Conservation (phyloP, 2,113 vertebrate genomes). For the Stegastes partitus region DNA sequence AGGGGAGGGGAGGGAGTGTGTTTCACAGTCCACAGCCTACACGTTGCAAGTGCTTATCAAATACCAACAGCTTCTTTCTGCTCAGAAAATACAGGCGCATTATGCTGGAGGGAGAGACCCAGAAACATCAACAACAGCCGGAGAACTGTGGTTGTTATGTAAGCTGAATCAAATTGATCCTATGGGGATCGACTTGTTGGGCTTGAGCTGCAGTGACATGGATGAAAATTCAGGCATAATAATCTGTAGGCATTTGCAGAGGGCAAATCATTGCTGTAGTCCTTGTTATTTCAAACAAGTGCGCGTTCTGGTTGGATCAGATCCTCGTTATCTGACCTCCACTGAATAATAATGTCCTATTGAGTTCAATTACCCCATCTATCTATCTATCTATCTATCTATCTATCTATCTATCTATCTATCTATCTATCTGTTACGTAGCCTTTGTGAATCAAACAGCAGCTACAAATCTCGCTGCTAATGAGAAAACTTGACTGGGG, state of each 20-base stretch:
- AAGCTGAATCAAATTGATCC: conserved; percentile 70
- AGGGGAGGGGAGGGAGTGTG: conserved; percentile 15
- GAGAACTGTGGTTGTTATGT: conserved; percentile 57
- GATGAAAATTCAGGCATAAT: conserved; percentile 48
- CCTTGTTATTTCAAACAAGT: neutral
- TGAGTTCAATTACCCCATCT: conserved; percentile 1
- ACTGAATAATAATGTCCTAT: neutral
- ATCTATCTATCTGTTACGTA: neutral
- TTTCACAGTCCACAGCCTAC: conserved; percentile 47
- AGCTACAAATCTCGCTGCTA: conserved; percentile 6
- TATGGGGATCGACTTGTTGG: conserved; percentile 58
- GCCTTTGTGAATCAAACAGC: neutral
- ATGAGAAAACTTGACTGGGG: conserved; percentile 19
- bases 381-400: neutral
- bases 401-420: neutral
- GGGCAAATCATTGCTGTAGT: conserved; percentile 15
- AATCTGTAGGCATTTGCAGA: conserved; percentile 38
- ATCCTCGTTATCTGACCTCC: neutral
- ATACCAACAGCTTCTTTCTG: conserved; percentile 59
- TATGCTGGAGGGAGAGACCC: conserved; percentile 62
- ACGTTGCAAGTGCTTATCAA: conserved; percentile 67
- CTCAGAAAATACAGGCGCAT: conserved; percentile 45
- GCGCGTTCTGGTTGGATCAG: neutral
- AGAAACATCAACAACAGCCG: conserved; percentile 67
- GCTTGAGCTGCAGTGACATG: conserved; percentile 52